A percentile compares a stretch with the other conserved stretches of the same genome.
phyloP scores from a whole-genome alignment of 2,113 vertebrate species.

The Cottus gobio region DNA sequence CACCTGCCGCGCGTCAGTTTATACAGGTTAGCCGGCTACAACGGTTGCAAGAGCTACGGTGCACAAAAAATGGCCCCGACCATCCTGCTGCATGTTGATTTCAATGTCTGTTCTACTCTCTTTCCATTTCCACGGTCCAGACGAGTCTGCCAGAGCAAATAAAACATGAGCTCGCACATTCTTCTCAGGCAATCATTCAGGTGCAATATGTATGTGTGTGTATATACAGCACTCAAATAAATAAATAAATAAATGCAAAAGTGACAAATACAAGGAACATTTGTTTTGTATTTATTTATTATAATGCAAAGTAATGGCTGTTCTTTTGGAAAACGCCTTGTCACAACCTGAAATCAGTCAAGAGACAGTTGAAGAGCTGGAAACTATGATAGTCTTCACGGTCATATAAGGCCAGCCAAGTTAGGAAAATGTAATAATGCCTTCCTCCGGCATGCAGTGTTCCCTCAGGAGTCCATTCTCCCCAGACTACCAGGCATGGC shows the following conservation, averaged over 20 bases:
- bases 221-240: too few relatives aligned
- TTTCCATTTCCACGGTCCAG: neutral
- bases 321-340: neutral
- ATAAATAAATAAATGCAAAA: neutral
- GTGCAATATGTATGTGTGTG: too few relatives aligned
- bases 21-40: too few relatives aligned
- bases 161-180: neutral
- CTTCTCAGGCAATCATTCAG: conserved; percentile 1
- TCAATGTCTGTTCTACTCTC: neutral
- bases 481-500: conserved; percentile 33
- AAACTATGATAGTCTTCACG: conserved; percentile 11
- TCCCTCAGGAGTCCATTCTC: conserved; percentile 49
- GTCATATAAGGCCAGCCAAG: conserved; percentile 33
- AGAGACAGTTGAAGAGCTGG: neutral
- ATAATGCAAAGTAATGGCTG: neutral
- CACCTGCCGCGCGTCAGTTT: too few relatives aligned
- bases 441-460: conserved; percentile 41
- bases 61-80: neutral
- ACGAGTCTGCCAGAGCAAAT: neutral
- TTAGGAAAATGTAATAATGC: conserved; percentile 50
- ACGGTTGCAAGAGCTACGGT: neutral
- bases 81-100: neutral
- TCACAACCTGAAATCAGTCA: neutral
- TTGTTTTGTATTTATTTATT: neutral
- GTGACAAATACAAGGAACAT: neutral